A percentile compares a stretch with the other conserved stretches of the same genome.
Conservation (phyloP, 2,888 invertebrate genomes). For the Mamestra brassicae region DNA sequence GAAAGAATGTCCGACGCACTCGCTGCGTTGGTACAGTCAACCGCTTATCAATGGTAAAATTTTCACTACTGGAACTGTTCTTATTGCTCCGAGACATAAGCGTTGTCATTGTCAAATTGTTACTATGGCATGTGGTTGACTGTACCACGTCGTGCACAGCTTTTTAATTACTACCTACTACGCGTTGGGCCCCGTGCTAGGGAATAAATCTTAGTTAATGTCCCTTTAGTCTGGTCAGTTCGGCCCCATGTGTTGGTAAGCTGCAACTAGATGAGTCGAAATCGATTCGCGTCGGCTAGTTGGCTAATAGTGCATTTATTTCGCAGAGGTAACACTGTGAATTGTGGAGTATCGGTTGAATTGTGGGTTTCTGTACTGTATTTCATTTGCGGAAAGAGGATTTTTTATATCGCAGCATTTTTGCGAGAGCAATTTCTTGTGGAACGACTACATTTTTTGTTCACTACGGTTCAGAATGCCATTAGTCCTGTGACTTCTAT, state of each 20-base stretch:
- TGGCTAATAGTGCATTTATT: constrained; percentile 63
- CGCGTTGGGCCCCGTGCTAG: constrained; percentile 72
- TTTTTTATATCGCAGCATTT: not conserved
- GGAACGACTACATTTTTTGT: not conserved
- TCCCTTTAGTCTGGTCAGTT: constrained; percentile 85
- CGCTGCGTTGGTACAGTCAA: constrained; percentile 63
- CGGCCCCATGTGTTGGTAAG: constrained; percentile 78
- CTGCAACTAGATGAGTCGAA: constrained; percentile 72
- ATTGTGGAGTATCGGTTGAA: constrained; percentile 27
- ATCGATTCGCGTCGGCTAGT: constrained; percentile 75
- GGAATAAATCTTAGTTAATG: constrained; percentile 90
- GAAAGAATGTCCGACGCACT: constrained; percentile 77
- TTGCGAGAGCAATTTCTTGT: not conserved
- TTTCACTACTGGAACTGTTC: not conserved
- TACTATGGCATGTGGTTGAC: constrained; percentile 21
- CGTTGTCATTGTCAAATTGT: constrained; percentile 15
- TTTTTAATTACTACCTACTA: constrained; percentile 89
- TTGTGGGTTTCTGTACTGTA: constrained; percentile 14
- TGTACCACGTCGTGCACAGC: constrained; percentile 76
- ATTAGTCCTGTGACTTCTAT: not conserved
- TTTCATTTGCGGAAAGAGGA: constrained; percentile 5
- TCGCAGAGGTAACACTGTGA: constrained; percentile 44
- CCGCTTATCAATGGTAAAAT: not conserved
- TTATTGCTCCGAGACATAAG: not conserved
- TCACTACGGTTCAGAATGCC: not conserved